These are phyloP conservation scores for Poecilia gillii DNA, from an alignment of 2,797 vertebrate species.

Conservation along the genomic window DNA sequence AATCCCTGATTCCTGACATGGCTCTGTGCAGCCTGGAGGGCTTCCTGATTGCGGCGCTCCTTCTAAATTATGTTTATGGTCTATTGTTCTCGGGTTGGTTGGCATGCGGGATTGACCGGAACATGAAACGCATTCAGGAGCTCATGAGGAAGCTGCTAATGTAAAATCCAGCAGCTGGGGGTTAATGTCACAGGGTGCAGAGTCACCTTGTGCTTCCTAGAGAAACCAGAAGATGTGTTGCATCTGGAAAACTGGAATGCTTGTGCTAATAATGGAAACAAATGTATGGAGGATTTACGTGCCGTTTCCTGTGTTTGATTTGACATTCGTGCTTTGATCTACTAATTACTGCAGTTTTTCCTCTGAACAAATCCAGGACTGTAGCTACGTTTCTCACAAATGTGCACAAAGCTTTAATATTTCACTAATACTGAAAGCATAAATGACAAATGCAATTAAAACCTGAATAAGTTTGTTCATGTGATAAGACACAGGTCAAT, in stretches of 20 bases:
- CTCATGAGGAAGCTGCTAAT: slow-evolving; percentile 32
- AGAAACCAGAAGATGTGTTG: slow-evolving; percentile 1
- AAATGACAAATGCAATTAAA: too few relatives aligned
- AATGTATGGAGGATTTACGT: not conserved
- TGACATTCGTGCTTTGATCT: not conserved
- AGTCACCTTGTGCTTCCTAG: slow-evolving; percentile 15
- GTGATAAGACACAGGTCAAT: too few relatives aligned
- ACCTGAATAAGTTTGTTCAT: too few relatives aligned
- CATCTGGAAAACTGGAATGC: slow-evolving; percentile 21
- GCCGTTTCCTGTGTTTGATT: slow-evolving; percentile 1
- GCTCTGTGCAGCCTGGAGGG: slow-evolving; percentile 22
- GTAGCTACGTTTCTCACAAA: too few relatives aligned
- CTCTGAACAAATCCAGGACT: too few relatives aligned
- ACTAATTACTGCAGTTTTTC: not conserved
- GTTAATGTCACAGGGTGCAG: slow-evolving; percentile 26
- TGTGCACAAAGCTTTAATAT: too few relatives aligned
- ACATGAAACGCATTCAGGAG: slow-evolving; percentile 18
- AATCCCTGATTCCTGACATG: slow-evolving; percentile 20
- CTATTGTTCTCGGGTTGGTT: slow-evolving; percentile 45
- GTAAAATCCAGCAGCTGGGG: slow-evolving; percentile 18
- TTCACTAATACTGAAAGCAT: too few relatives aligned
- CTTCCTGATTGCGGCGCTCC: slow-evolving; percentile 27
- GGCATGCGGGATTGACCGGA: slow-evolving; percentile 25
- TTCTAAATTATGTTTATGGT: slow-evolving; percentile 29
- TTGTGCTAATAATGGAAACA: slow-evolving; percentile 20